phyloP scores from a whole-genome alignment of 2,797 vertebrate species.

The Hydrolagus colliei region DNA sequence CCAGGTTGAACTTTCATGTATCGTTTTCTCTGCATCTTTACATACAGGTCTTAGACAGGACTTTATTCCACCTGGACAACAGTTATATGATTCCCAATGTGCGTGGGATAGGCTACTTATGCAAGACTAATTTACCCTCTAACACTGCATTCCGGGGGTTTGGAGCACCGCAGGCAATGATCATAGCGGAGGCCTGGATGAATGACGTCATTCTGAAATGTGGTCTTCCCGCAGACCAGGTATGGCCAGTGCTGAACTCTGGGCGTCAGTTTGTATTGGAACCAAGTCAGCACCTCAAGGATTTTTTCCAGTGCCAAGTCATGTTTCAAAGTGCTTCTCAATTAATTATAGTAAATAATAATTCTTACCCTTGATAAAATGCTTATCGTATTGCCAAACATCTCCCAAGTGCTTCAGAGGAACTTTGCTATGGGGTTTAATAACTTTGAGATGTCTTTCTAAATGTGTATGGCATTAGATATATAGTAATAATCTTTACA shows the following conservation, averaged over 20 bases:
- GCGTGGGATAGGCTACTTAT: slow-evolving; percentile 63
- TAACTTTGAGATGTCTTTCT: too few species aligned
- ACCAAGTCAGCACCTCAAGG: too few species aligned
- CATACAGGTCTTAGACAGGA: slow-evolving; percentile 72
- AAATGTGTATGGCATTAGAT: too few species aligned
- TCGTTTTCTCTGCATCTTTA: not conserved
- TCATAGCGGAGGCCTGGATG: slow-evolving; percentile 83
- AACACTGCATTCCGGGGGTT: slow-evolving; percentile 94
- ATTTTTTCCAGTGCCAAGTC: too few species aligned
- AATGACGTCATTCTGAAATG: slow-evolving; percentile 68
- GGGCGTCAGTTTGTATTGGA: not conserved
- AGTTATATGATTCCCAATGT: slow-evolving; percentile 77
- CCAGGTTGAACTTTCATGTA: too few species aligned
- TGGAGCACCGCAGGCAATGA: slow-evolving; percentile 84
- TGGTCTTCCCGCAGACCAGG: slow-evolving; percentile 68
- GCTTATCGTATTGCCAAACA: too few species aligned
- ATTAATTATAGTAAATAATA: too few species aligned
- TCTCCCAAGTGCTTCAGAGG: too few species aligned
- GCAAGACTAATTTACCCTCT: slow-evolving; percentile 83
- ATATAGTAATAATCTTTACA: too few species aligned
- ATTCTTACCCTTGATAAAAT: too few species aligned
- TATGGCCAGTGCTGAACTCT: slow-evolving; percentile 39
- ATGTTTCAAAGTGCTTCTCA: too few species aligned
- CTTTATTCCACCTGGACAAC: slow-evolving; percentile 89
- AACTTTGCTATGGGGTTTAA: too few species aligned